These are phyloP conservation scores for Diadema setosum DNA, from an alignment of 35 echinoderm and acorn worm genomes.

Conservation along the genomic window DNA sequence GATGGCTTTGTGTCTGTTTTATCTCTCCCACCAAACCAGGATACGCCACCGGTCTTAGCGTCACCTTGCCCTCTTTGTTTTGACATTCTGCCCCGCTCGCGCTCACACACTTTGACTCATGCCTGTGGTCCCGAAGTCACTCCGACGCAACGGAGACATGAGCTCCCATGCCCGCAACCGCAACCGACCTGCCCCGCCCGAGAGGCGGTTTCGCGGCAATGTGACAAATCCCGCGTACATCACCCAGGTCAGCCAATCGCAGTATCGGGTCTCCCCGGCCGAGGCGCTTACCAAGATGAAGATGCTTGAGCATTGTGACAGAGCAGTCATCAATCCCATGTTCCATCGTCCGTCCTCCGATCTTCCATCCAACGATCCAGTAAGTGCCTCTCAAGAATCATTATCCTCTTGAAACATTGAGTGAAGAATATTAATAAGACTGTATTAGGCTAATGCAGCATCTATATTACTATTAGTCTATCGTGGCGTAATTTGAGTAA, in stretches of 20 bases:
- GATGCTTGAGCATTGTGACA: constrained; percentile 77
- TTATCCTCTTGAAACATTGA: too few relatives aligned
- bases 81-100: neutral
- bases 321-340: constrained; percentile 80
- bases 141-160: neutral
- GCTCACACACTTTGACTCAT: neutral
- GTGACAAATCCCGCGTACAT: constrained; percentile 92
- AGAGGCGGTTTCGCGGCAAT: constrained; percentile 2
- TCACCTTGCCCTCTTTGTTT: neutral
- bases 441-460: too few relatives aligned
- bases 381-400: constrained; percentile 52
- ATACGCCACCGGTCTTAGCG: neutral
- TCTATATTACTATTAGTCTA: too few relatives aligned
- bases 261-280: constrained; percentile 58
- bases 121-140: neutral
- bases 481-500: too few relatives aligned
- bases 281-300: constrained; percentile 94
- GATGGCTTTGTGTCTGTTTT: neutral
- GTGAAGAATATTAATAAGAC: too few relatives aligned
- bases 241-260: constrained; percentile 68
- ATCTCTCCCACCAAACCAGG: neutral
- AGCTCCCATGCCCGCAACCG: neutral
- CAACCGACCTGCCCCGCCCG: neutral
- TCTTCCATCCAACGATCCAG: constrained; percentile 69
- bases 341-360: constrained; percentile 72